Base-by-base conservation (phyloP, 2,113 vertebrate genomes). In the Mastomys coucha region DNA sequence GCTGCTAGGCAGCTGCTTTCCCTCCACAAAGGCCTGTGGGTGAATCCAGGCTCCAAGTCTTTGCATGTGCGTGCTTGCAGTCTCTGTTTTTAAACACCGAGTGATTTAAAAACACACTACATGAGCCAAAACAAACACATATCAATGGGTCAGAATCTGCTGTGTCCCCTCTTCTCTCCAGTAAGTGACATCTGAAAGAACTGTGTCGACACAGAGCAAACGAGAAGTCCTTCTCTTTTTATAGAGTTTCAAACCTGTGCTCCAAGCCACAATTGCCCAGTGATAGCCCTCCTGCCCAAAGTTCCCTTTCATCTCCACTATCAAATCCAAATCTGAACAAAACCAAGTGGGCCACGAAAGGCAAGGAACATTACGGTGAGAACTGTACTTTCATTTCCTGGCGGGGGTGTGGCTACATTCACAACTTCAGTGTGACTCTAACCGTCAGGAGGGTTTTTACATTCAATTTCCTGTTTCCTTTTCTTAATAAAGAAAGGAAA, bases 401-500 rank as follows among this genome's bases (percentile, higher is more conserved):
- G 87, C 96, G 33, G 96, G 96, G 98, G 97, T 96, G 97, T 95
- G 97, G 98, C 95, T 97, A 96, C 72, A 89, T 90, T 97, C 96
- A 98, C 96, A 94, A 95, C 96, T 96, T 96, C 4, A 33, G 77
- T 93, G 91, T 93, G 94, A 97, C 88, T 88, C 95, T 96, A 97
- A 98, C 97, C 63, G 89, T 97, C 2, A 45, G 58, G 96, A 98
- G 97, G 93, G 95, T 97, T 97, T 98, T 98, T 97, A 96, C 95
- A 98, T 97, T 98, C 3, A 22, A 95, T 98, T 98, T 98, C 98
- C 98, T 98, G 97, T 98, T 98, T 98, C 98, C 98, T 95, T 97
- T 97, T 98, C 98, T 98, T 97, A 98, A 97, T 98, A 98, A 97
- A 98, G 96, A 98, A 98, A 98, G 98, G 98, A 98, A 98, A 98